These are phyloP conservation scores for Buathra laborator DNA, from an alignment of 2,888 invertebrate genomes.

Conservation along the genomic window DNA sequence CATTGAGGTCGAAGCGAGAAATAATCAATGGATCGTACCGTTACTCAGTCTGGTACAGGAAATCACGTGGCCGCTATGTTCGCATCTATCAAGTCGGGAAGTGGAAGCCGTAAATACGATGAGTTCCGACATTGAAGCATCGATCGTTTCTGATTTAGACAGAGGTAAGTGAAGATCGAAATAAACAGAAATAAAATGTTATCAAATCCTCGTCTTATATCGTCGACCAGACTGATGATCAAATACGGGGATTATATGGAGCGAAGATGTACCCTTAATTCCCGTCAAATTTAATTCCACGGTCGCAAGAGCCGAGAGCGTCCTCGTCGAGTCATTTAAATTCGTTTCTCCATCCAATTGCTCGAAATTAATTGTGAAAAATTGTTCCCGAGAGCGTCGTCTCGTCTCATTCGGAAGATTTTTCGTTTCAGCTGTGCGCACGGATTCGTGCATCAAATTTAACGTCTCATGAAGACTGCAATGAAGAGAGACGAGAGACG, in stretches of 20 bases:
- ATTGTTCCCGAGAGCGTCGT: constrained; percentile 20
- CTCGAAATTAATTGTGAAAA: constrained; percentile 56
- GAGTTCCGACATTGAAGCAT: constrained; percentile 37
- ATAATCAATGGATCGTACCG: constrained; percentile 75
- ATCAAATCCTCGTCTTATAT: background rate
- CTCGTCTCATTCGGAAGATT: constrained; percentile 24
- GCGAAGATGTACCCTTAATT: constrained; percentile 60
- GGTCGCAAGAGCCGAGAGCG: background rate
- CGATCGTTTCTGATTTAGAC: background rate
- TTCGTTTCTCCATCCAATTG: constrained; percentile 54
- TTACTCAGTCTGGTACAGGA: constrained; percentile 74
- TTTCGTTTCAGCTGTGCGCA: background rate
- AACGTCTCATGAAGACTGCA: constrained; percentile 4
- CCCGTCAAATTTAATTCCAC: constrained; percentile 34
- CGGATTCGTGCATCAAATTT: constrained; percentile 7
- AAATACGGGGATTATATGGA: constrained; percentile 33
- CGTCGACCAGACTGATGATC: background rate
- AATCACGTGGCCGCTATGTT: constrained; percentile 67
- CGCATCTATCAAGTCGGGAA: constrained; percentile 51
- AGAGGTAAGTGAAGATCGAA: constrained; percentile 1
- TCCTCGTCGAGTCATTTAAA: constrained; percentile 50
- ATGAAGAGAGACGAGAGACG: constrained; percentile 7
- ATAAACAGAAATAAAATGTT: background rate
- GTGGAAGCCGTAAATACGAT: constrained; percentile 37
- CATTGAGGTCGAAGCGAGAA: constrained; percentile 51